Base-by-base conservation (phyloP, 1,140 invertebrate genomes). In the Drosophila repleta region DNA sequence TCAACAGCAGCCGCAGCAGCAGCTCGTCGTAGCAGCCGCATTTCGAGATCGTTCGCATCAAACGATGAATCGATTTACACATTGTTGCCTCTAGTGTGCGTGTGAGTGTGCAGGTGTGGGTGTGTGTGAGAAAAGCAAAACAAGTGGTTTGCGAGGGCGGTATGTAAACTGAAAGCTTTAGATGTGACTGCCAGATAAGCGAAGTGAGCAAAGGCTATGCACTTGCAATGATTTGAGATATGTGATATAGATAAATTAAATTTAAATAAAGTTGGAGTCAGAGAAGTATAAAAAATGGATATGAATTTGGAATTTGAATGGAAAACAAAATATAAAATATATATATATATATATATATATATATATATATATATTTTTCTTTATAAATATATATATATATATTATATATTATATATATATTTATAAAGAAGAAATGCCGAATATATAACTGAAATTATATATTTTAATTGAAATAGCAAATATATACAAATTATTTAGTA, bases 31-130 rank as follows among this genome's bases (percentile, higher is more conserved):
- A 37, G 55, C 62, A 66, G 55, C 45, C 10, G 56, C 64, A 60
- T 55, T 51, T 62, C 60, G 77, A 87, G 77, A 87, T 85, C 68
- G 60, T 58, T 53, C 57, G 74, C 81, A 77, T 80, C 83, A 87
- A 88, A 77, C 79, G 75, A 71, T 70, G 72, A 88, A 83, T 88
- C 83, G 83, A 89, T 88, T 88, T 88, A 88, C 83, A 88, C 83
- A 87, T 83, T 78, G 79, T 85, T 85, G 58, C 51, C 18, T 52
- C 18, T 45, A 65, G 37, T 4, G 13, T 39, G 37, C 3, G 10
- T 56, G 29, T 60, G 32, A 48, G 39, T 56, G 37, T 35, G 35
- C 37, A 55, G 49, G 35, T 41, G 60, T 58, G 26, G 55, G 67
- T 72, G 68, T 60, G 70, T 53, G 70, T 53, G 46, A 61, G 56